phyloP scores from a whole-genome alignment of 2,888 invertebrate species.

The Psococerastis gibbosa region DNA sequence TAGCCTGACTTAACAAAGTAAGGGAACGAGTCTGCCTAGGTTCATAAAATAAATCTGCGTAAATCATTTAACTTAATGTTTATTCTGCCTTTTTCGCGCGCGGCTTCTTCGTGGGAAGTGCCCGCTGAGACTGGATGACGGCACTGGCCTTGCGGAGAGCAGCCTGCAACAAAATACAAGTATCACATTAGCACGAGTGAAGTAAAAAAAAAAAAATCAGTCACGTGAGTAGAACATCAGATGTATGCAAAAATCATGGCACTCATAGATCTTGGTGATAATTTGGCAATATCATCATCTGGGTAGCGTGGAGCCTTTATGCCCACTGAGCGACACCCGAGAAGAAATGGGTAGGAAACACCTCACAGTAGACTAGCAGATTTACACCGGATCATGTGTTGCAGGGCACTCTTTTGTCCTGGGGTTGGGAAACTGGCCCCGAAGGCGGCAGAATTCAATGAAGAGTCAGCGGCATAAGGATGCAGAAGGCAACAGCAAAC shows the following conservation, averaged over 20 bases:
- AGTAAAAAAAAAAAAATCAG: constrained; percentile 5
- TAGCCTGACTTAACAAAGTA: not conserved
- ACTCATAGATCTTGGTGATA: constrained; percentile 31
- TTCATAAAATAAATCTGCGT: too few species aligned
- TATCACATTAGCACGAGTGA: not conserved
- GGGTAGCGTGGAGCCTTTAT: too few species aligned
- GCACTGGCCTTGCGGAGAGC: constrained; percentile 87
- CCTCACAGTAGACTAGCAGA: too few species aligned
- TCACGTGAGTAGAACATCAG: constrained; percentile 9
- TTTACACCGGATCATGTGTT: too few species aligned
- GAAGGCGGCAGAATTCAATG: too few species aligned
- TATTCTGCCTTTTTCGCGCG: constrained; percentile 67
- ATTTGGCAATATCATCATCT: constrained; percentile 16
- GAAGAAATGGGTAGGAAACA: too few species aligned
- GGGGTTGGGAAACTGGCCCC: too few species aligned
- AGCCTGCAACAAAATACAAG: constrained; percentile 35
- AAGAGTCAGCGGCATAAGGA: too few species aligned
- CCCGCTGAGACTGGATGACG: constrained; percentile 78
- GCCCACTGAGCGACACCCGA: too few species aligned
- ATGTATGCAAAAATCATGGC: constrained; percentile 18
- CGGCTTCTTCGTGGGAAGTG: constrained; percentile 60
- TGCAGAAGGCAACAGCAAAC: too few species aligned
- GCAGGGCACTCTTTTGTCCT: too few species aligned
- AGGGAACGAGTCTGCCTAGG: not conserved
- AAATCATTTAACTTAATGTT: constrained; percentile 23